A percentile compares a stretch with the other conserved stretches of the same genome.
Conservation (phyloP, 2,888 invertebrate genomes). For the Parnassius mnemosyne region DNA sequence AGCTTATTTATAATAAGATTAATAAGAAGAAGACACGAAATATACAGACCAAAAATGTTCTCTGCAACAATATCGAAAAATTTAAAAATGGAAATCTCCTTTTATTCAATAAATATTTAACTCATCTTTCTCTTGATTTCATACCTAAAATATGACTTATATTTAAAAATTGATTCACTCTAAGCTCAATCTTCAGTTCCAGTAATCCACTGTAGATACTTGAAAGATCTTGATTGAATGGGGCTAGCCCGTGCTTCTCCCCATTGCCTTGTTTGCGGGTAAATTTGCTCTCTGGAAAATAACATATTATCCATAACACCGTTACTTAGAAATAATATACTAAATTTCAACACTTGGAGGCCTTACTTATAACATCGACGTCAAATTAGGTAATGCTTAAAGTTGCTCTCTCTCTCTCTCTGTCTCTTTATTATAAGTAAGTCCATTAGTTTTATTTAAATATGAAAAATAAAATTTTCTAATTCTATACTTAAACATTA, state of each 20-base stretch:
- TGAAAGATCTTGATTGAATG: slow-evolving; percentile 77
- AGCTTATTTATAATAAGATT: too few species aligned
- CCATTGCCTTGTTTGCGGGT: slow-evolving; percentile 58
- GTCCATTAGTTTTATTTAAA: background rate
- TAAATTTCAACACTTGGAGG: too few species aligned
- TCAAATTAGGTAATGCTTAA: too few species aligned
- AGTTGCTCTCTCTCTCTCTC: too few species aligned
- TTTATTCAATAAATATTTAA: background rate
- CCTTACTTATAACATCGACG: too few species aligned
- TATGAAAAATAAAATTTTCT: background rate
- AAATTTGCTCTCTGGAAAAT: slow-evolving; percentile 67
- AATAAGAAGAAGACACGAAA: too few species aligned
- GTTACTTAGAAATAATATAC: too few species aligned
- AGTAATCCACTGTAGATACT: slow-evolving; percentile 78
- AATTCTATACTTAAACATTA: slow-evolving; percentile 5
- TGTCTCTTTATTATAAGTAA: too few species aligned
- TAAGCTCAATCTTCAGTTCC: slow-evolving; percentile 68
- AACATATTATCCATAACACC: slow-evolving; percentile 29
- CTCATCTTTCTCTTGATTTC: slow-evolving; percentile 1
- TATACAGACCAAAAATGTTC: too few species aligned
- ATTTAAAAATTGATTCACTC: slow-evolving; percentile 27
- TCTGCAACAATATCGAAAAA: background rate
- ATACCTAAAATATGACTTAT: slow-evolving; percentile 21
- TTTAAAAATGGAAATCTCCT: slow-evolving; percentile 6
- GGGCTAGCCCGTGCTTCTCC: slow-evolving; percentile 64